phyloP scores from a whole-genome alignment of 2,113 vertebrate genomes.

The Pao palembangensis region DNA sequence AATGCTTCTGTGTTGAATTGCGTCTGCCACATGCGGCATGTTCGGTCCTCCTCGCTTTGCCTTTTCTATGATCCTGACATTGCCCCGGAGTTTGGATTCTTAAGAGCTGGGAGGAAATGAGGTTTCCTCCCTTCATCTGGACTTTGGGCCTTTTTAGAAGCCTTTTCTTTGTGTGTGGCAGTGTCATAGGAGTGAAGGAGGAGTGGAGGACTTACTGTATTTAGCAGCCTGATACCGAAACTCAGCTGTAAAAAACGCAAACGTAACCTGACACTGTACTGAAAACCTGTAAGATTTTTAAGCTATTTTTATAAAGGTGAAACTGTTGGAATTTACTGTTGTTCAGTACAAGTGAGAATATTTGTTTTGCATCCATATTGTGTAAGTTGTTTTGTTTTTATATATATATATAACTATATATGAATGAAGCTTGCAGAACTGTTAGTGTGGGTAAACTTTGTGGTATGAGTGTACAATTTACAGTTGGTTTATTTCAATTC shows the following conservation, averaged over 20 bases:
- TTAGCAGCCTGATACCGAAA: conserved; percentile 59
- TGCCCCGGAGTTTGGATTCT: conserved; percentile 26
- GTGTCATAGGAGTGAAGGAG: conserved; percentile 65
- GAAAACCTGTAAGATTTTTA: conserved; percentile 74
- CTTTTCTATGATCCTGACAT: conserved; percentile 69
- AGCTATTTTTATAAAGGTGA: conserved; percentile 78
- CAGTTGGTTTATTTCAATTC: conserved; percentile 45
- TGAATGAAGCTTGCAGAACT: conserved; percentile 64
- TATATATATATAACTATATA: conserved; percentile 21
- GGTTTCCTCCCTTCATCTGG: conserved; percentile 27
- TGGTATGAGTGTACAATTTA: conserved; percentile 44
- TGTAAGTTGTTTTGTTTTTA: conserved; percentile 56
- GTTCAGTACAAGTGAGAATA: conserved; percentile 64
- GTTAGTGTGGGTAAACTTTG: conserved; percentile 47
- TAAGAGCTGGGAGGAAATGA: conserved; percentile 23
- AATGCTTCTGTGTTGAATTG: conserved; percentile 55
- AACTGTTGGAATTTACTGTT: conserved; percentile 61
- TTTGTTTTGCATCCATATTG: conserved; percentile 66
- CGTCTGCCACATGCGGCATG: conserved; percentile 41
- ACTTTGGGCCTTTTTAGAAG: conserved; percentile 10
- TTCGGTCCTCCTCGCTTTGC: conserved; percentile 40
- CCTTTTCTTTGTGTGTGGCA: conserved; percentile 30
- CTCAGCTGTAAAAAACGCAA: conserved; percentile 48
- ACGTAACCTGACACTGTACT: conserved; percentile 69
- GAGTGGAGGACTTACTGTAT: conserved; percentile 50